These are phyloP conservation scores for Pollenia griseotomentosa DNA, from an alignment of 2,888 invertebrate species.

Conservation along the genomic window DNA sequence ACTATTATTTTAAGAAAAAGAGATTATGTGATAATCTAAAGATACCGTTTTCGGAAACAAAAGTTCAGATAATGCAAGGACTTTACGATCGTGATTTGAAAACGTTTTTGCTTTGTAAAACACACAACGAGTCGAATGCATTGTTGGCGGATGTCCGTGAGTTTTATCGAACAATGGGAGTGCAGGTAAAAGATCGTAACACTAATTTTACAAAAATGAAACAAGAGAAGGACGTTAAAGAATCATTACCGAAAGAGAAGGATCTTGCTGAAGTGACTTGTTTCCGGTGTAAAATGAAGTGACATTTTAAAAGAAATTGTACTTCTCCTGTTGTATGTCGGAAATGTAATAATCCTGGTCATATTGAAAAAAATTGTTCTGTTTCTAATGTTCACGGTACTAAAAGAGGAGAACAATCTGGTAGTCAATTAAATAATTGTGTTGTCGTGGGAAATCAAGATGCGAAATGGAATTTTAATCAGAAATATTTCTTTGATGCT, in stretches of 20 bases:
- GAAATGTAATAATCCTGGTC: conserved; percentile 26
- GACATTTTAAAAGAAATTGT: conserved; percentile 26
- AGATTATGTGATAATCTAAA: conserved; percentile 14
- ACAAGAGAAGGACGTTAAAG: conserved; percentile 14
- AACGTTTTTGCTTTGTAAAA: conserved; percentile 33
- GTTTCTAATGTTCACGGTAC: neutral
- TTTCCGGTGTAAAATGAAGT: conserved; percentile 25
- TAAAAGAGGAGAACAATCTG: neutral
- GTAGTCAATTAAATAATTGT: neutral
- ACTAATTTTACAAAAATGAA: neutral
- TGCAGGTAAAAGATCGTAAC: neutral
- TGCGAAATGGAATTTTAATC: neutral
- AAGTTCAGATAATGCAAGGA: conserved; percentile 28
- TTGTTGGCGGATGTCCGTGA: conserved; percentile 28
- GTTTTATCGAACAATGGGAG: neutral
- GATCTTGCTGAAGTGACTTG: conserved; percentile 3
- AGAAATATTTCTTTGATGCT: conserved; percentile 37
- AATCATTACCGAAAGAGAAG: neutral
- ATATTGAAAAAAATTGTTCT: conserved; percentile 8
- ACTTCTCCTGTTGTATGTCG: conserved; percentile 23
- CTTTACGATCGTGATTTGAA: conserved; percentile 15
- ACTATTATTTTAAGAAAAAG: conserved; percentile 26
- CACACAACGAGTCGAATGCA: neutral
- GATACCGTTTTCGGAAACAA: conserved; percentile 10
- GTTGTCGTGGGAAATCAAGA: neutral